Conservation (phyloP, 2,888 invertebrate species). For the Brenthis ino region DNA sequence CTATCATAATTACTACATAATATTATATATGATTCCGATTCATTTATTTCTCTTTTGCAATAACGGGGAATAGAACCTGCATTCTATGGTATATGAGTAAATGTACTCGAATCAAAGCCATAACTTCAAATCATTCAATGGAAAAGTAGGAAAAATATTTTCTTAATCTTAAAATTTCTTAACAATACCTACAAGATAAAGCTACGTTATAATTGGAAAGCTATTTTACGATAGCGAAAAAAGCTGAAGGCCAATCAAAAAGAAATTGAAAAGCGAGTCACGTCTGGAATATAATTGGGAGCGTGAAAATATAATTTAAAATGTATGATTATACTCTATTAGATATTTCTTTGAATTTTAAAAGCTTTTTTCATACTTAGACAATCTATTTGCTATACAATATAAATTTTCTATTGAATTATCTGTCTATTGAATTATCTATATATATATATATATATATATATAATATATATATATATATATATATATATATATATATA, state of each 20-base stretch:
- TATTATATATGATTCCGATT: too few species aligned
- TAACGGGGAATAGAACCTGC: too few species aligned
- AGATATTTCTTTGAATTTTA: conserved; percentile 3
- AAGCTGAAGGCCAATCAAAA: conserved; percentile 26
- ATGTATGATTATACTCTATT: conserved; percentile 16
- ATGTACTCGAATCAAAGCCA: too few species aligned
- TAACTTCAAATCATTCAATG: too few species aligned
- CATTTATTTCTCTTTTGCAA: too few species aligned
- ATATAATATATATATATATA: too few species aligned
- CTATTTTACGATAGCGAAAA: conserved; percentile 23
- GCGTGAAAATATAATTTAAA: conserved; percentile 20
- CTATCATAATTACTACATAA: too few species aligned
- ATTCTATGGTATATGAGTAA: too few species aligned
- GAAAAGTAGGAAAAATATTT: not conserved
- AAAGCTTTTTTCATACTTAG: not conserved
- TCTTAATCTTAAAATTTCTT: not conserved
- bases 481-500: too few species aligned
- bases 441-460: too few species aligned
- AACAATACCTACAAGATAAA: not conserved
- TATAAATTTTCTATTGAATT: not conserved
- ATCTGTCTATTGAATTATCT: not conserved
- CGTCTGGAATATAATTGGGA: conserved; percentile 31
- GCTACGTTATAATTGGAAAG: conserved; percentile 17
- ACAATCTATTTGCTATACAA: not conserved
- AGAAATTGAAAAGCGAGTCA: conserved; percentile 24